A percentile compares a stretch with the other conserved stretches of the same genome.
Evolutionary conservation across 2,113 vertebrate genomes (phyloP).

Genomic region (Cavia porcellus): DNA sequence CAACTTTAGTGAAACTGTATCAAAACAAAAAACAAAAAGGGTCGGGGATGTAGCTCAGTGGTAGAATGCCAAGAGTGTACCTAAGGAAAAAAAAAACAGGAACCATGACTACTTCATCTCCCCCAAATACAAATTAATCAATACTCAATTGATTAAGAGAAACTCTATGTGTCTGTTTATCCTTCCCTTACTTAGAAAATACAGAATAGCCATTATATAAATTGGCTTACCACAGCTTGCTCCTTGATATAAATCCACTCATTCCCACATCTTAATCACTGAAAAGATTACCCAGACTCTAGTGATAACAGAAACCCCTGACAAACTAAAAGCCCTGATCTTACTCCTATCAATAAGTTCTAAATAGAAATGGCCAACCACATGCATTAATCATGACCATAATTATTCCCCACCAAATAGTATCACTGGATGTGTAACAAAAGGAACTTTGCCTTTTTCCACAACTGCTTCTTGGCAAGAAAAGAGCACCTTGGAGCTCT

Average conservation of each 20-base stretch:
- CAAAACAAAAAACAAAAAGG: not conserved
- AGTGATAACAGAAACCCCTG: not conserved
- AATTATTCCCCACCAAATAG: conserved; percentile 54
- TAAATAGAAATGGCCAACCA: conserved; percentile 53
- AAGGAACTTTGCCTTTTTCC: conserved; percentile 59
- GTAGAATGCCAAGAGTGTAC: not conserved
- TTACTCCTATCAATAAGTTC: conserved; percentile 45
- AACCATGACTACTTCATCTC: conserved; percentile 23
- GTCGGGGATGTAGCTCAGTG: no score
- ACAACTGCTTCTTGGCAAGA: conserved; percentile 10
- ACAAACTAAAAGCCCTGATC: conserved; percentile 53
- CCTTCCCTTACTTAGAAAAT: conserved; percentile 37
- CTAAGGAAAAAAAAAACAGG: not conserved
- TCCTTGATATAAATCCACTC: conserved; percentile 37
- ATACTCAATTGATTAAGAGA: conserved; percentile 51
- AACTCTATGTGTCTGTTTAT: conserved; percentile 50
- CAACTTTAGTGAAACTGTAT: not conserved
- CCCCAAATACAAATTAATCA: conserved; percentile 49
- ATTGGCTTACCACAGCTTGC: conserved; percentile 30
- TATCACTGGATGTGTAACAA: conserved; percentile 25
- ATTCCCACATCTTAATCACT: conserved; percentile 55
- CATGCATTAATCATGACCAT: conserved; percentile 34
- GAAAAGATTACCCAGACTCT: conserved; percentile 41
- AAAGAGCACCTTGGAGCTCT: conserved; percentile 31
- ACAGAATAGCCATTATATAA: conserved; percentile 12